Evolutionary conservation across 2,888 invertebrate genomes (phyloP).

Genomic region (Limnephilus rhombicus): DNA sequence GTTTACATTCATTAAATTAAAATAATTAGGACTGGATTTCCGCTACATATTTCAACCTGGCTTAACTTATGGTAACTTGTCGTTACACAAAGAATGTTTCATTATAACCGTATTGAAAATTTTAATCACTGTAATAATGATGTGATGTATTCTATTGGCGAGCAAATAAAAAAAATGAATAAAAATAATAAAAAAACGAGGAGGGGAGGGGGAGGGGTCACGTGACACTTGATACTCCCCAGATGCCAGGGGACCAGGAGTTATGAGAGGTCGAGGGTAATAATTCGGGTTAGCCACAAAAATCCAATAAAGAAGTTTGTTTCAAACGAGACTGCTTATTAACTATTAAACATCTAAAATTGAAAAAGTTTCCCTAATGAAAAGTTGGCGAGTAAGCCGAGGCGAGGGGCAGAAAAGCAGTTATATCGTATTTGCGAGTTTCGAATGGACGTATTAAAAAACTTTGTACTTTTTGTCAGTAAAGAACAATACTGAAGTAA

Average conservation of each 20-base stretch:
- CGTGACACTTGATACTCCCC: neutral
- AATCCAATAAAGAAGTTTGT: slow-evolving; percentile 31
- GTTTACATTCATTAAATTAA: too few relatives aligned
- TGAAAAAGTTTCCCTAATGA: slow-evolving; percentile 46
- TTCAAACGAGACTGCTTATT: slow-evolving; percentile 10
- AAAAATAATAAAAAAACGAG: neutral
- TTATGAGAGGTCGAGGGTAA: neutral
- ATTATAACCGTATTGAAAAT: too few relatives aligned
- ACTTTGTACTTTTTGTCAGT: slow-evolving; percentile 26
- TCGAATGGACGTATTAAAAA: slow-evolving; percentile 30
- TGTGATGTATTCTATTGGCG: too few relatives aligned
- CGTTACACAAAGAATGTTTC: too few relatives aligned
- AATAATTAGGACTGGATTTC: too few relatives aligned
- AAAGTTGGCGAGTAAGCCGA: slow-evolving; percentile 14
- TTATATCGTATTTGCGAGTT: slow-evolving; percentile 39
- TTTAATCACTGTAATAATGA: too few relatives aligned
- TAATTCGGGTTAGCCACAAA: slow-evolving; percentile 15
- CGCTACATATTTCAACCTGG: too few relatives aligned
- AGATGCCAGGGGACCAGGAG: neutral
- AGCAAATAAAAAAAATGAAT: neutral
- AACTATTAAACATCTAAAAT: slow-evolving; percentile 46
- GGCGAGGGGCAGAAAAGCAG: slow-evolving; percentile 3
- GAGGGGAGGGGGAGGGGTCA: neutral
- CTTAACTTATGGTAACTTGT: too few relatives aligned
- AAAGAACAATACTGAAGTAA: slow-evolving; percentile 21